Conservation (phyloP, 2,888 invertebrate species). For the Lydus trimaculatus region DNA sequence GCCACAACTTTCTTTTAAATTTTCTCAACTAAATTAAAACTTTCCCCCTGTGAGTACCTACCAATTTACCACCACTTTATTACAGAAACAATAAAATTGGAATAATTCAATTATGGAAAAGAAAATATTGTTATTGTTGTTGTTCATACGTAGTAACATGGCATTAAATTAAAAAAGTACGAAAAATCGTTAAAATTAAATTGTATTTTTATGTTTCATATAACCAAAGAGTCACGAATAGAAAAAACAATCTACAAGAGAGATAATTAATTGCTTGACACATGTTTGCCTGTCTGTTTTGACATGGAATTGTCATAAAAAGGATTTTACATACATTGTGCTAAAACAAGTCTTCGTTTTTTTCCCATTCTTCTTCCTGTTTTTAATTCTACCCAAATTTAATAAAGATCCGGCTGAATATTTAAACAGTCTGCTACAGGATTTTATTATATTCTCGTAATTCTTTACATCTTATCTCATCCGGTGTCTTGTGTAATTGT, state of each 20-base stretch:
- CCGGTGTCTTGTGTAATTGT: constrained; percentile 4
- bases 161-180: background rate
- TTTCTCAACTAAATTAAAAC: constrained; percentile 18
- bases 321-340: background rate
- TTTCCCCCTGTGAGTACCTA: background rate
- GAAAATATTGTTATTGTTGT: background rate
- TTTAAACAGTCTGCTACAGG: background rate
- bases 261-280: background rate
- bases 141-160: background rate
- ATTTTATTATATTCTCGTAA: background rate
- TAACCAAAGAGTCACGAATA: background rate
- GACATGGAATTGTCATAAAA: background rate
- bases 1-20: too few relatives aligned
- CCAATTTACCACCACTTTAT: background rate
- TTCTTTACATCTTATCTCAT: background rate
- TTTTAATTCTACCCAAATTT: background rate
- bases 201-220: background rate
- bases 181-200: background rate
- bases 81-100: background rate
- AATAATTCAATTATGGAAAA: background rate
- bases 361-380: background rate
- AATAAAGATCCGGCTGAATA: background rate
- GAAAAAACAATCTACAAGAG: background rate
- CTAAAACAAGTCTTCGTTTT: background rate
- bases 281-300: background rate